These are phyloP conservation scores for Edolisoma coerulescens DNA, from an alignment of 2,113 vertebrate genomes.

Conservation along the genomic window DNA sequence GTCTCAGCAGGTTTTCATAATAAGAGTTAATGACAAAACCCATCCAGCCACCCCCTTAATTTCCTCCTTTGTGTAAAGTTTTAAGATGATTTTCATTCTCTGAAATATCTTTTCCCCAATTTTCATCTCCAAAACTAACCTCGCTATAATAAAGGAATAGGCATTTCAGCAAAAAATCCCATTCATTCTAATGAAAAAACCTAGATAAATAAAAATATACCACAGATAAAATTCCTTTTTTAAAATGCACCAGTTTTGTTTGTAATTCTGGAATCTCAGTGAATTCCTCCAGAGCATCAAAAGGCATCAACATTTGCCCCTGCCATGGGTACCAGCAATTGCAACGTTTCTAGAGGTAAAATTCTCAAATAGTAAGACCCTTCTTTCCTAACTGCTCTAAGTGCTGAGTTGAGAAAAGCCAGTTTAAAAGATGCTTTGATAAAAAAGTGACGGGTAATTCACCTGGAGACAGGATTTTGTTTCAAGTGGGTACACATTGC, in stretches of 20 bases:
- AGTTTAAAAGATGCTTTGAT: neutral
- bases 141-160: neutral
- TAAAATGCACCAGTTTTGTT: neutral
- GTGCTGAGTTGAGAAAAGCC: neutral
- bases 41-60: neutral
- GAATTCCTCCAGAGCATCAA: neutral
- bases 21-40: neutral
- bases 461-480: neutral
- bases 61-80: neutral
- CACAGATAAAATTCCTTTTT: neutral
- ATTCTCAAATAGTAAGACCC: neutral
- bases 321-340: neutral
- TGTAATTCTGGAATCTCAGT: neutral
- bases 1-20: neutral
- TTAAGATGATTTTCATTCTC: neutral
- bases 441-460: neutral
- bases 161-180: neutral
- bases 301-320: neutral
- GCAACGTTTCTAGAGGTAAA: neutral
- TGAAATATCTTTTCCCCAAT: neutral
- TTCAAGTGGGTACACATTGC: neutral
- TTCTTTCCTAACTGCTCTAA: neutral
- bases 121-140: neutral
- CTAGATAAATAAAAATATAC: neutral
- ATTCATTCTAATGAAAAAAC: neutral